These are phyloP conservation scores for Patella pellucida DNA, from an alignment of 2,888 invertebrate genomes.

Conservation along the genomic window DNA sequence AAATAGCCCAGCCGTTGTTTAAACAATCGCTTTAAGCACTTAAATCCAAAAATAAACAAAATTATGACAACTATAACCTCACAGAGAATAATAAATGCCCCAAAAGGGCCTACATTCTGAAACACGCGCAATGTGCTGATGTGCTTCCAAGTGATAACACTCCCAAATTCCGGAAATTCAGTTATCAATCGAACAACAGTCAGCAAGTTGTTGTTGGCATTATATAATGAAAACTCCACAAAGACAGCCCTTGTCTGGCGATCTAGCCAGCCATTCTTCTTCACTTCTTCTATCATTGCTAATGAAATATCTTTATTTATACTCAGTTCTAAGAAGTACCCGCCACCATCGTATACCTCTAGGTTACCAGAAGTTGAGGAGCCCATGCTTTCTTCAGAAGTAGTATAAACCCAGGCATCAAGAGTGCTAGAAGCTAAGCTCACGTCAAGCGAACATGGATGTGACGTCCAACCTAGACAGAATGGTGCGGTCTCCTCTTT, in stretches of 20 bases:
- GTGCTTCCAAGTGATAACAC: conserved; percentile 34
- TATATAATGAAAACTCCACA: conserved; percentile 63
- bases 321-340: conserved; percentile 44
- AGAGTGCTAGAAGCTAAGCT: conserved; percentile 24
- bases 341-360: conserved; percentile 46
- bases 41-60: conserved; percentile 36
- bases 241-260: conserved; percentile 58
- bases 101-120: conserved; percentile 36
- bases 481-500: conserved; percentile 36
- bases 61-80: conserved; percentile 41
- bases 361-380: conserved; percentile 43
- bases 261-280: conserved; percentile 54
- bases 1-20: conserved; percentile 57
- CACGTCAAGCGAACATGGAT: conserved; percentile 29
- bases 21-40: conserved; percentile 35
- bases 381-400: conserved; percentile 36
- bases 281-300: conserved; percentile 39
- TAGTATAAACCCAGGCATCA: conserved; percentile 41
- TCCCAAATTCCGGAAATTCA: conserved; percentile 57
- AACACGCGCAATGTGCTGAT: conserved; percentile 15
- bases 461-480: conserved; percentile 38
- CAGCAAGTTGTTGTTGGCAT: conserved; percentile 58
- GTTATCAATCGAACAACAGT: conserved; percentile 48
- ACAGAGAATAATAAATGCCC: conserved; percentile 42
- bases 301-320: conserved; percentile 31